Conservation (phyloP, 2,113 vertebrate species). For the Chelonoidis abingdonii region DNA sequence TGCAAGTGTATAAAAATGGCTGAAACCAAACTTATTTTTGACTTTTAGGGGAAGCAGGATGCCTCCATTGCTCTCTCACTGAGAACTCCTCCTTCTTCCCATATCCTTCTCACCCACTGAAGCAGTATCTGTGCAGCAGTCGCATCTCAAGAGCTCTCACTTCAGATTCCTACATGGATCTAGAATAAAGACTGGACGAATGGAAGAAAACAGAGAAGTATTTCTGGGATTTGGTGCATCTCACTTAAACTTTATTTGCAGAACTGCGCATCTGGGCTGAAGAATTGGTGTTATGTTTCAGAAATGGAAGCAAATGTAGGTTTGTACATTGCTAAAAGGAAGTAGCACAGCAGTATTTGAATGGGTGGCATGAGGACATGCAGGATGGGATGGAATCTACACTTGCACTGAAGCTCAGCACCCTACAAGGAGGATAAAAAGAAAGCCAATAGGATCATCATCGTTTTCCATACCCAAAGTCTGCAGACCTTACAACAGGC, state of each 20-base stretch:
- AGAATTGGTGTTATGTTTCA: rapidly evolving
- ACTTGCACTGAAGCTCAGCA: not conserved
- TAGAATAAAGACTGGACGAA: not conserved
- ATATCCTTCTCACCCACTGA: too few relatives aligned
- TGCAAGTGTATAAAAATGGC: rapidly evolving
- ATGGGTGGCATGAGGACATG: not conserved
- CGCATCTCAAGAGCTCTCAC: not conserved
- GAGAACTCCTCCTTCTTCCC: rapidly evolving
- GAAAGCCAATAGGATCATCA: not conserved
- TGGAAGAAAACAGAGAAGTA: not conserved
- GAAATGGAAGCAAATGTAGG: not conserved
- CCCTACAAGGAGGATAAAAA: not conserved
- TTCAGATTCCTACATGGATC: rapidly evolving
- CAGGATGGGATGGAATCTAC: not conserved
- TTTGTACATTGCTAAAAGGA: rapidly evolving
- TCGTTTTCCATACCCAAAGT: not conserved
- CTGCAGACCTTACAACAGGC: not conserved
- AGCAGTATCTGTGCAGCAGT: not conserved
- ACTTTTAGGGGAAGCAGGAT: rapidly evolving
- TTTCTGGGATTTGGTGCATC: rapidly evolving
- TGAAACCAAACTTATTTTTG: not conserved
- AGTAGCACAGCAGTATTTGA: not conserved
- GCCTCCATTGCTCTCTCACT: not conserved
- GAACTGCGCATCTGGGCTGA: not conserved
- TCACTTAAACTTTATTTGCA: rapidly evolving